phyloP scores from a whole-genome alignment of 2,797 vertebrate species.

The Melanogrammus aeglefinus region DNA sequence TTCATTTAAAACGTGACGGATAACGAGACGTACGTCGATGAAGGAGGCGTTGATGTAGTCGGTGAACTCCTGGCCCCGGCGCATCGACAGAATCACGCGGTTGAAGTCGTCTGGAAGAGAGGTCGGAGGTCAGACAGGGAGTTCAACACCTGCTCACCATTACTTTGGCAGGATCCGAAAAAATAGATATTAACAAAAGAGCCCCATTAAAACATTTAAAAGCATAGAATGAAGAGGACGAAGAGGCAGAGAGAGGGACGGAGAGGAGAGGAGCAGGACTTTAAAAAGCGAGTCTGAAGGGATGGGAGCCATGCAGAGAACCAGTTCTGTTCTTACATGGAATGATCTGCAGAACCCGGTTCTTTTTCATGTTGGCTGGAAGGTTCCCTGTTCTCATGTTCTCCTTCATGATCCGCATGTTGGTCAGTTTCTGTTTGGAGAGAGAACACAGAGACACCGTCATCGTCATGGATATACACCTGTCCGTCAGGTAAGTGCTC shows the following conservation, averaged over 20 bases:
- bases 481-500: too few species aligned
- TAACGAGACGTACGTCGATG: slow-evolving; percentile 82
- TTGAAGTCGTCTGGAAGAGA: slow-evolving; percentile 89
- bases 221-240: background rate
- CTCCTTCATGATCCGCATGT: slow-evolving; percentile 97
- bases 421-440: slow-evolving; percentile 86
- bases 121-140: background rate
- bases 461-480: too few species aligned
- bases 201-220: background rate
- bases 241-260: background rate
- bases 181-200: background rate
- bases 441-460: background rate
- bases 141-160: background rate
- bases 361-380: slow-evolving; percentile 98
- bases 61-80: slow-evolving; percentile 92
- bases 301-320: background rate
- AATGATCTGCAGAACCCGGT: slow-evolving; percentile 96
- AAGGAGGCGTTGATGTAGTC: slow-evolving; percentile 97
- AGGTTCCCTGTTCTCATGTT: slow-evolving; percentile 96
- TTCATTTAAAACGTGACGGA: background rate
- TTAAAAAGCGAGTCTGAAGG: background rate
- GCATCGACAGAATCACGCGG: slow-evolving; percentile 97
- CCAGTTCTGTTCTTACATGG: slow-evolving; percentile 80
- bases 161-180: slow-evolving; percentile 5
- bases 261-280: background rate